A percentile compares a stretch with the other conserved stretches of the same genome.
Evolutionary conservation across 1,140 invertebrate genomes (phyloP).

Genomic region (Chlorops oryzae): DNA sequence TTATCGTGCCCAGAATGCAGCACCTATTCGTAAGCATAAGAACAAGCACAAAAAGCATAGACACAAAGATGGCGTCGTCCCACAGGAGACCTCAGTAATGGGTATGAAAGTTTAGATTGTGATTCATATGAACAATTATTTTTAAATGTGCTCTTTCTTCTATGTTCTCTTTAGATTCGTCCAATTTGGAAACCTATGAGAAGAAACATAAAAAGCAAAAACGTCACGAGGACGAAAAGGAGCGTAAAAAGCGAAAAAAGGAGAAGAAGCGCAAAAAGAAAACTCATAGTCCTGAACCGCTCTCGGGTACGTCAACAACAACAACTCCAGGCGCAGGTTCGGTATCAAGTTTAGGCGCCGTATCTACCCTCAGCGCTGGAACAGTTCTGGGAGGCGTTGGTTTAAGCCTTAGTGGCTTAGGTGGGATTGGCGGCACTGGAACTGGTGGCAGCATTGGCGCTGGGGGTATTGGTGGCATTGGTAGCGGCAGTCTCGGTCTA

Average conservation of each 20-base stretch:
- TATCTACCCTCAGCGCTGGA: too few relatives aligned
- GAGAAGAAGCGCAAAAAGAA: constrained; percentile 93
- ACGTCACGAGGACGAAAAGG: constrained; percentile 87
- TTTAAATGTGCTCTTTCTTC: too few relatives aligned
- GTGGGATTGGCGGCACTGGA: constrained; percentile 18
- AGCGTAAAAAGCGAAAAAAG: constrained; percentile 90
- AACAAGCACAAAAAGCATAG: constrained; percentile 94
- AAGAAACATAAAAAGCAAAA: constrained; percentile 97
- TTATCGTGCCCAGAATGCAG: constrained; percentile 87
- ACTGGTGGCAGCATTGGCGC: constrained; percentile 24
- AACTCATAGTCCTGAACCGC: constrained; percentile 85
- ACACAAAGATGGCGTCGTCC: constrained; percentile 74
- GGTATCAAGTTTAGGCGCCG: too few relatives aligned
- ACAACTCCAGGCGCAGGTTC: too few relatives aligned
- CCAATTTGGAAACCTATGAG: constrained; percentile 75
- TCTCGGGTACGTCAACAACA: too few relatives aligned
- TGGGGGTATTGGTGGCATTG: constrained; percentile 21
- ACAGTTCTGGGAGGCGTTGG: constrained; percentile 20
- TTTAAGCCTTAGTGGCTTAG: constrained; percentile 8
- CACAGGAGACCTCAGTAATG: constrained; percentile 61
- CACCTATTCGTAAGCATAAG: constrained; percentile 87
- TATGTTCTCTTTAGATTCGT: constrained; percentile 51
- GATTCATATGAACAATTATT: too few relatives aligned
- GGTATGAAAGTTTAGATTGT: constrained; percentile 37
- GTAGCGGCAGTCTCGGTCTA: constrained; percentile 17